phyloP scores from a whole-genome alignment of 1,140 invertebrate species.

The Gryon sp. region DNA sequence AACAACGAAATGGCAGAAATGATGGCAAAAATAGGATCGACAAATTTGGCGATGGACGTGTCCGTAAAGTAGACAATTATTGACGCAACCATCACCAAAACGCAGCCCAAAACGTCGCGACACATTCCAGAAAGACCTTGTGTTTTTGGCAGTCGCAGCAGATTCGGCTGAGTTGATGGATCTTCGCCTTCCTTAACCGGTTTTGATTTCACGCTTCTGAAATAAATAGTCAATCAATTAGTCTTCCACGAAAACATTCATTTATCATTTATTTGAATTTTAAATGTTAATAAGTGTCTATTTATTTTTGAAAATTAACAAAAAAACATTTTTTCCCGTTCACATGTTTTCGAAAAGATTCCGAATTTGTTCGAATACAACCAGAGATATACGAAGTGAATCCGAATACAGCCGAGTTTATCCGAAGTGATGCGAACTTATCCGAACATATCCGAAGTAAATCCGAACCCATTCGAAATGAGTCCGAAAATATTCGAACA shows the following conservation, averaged over 20 bases:
- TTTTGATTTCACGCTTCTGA: constrained; percentile 77
- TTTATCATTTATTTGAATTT: background rate
- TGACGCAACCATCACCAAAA: constrained; percentile 85
- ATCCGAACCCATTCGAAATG: too few relatives aligned
- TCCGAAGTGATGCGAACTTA: too few relatives aligned
- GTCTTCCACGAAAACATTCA: background rate
- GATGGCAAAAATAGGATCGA: constrained; percentile 87
- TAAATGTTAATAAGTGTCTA: too few relatives aligned
- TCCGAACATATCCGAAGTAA: too few relatives aligned
- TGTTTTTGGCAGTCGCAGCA: constrained; percentile 72
- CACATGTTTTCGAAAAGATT: too few relatives aligned
- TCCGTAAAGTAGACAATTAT: constrained; percentile 83
- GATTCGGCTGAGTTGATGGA: constrained; percentile 74
- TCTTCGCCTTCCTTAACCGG: constrained; percentile 77
- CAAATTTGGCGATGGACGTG: constrained; percentile 82
- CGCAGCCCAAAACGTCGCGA: constrained; percentile 83
- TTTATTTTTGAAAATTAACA: too few relatives aligned
- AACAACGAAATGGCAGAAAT: constrained; percentile 83
- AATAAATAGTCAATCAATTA: constrained; percentile 21
- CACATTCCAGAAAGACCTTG: constrained; percentile 81
- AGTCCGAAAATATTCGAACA: too few relatives aligned
- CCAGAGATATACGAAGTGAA: too few relatives aligned
- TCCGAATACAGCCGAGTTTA: too few relatives aligned
- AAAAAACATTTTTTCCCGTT: too few relatives aligned
- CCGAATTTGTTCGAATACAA: too few relatives aligned